Base-by-base conservation (phyloP, 1,140 invertebrate species). In the Drosophila ficusphila region DNA sequence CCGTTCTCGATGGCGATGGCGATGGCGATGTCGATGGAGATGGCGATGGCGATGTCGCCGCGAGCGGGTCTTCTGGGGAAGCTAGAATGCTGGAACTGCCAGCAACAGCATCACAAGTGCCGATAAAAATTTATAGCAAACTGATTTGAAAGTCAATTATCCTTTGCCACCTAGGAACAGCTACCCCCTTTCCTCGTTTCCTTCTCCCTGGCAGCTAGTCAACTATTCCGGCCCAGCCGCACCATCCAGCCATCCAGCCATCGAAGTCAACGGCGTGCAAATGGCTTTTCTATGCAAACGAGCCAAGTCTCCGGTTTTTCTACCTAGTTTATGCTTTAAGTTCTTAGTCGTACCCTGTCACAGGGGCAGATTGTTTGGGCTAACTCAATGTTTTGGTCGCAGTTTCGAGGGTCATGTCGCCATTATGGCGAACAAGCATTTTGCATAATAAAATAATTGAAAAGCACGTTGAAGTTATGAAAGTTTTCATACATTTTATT, bases 131-230 rank as follows among this genome's bases (percentile, higher is more conserved):
- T 90, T 90, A 90, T 89, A 83, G 82, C 89, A 90, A 90, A 90
- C 88, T 90, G 88, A 90, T 90, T 90, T 90, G 88, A 90, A 90
- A 90, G 89, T 90, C 88, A 90, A 90, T 90, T 90, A 90, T 90
- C 88, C 79, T 76, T 79, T 72, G 73, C 57, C 67, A 49, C 70
- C 58, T 56, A 46, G 54, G 19, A 51, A 51, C 48, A 39, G 42
- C 53, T 25, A 34, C 46, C 54, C 16, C 11, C 25, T 2, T 12
- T 7, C 36, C 29, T 3, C 38, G 44, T 16, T 3, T 47, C 27
- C 36, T 34, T 19, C 29, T 38, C 27, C 8, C 29, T 47, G 33
- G 34, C 18, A 65, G 74, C 68, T 36, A 76, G 57, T 39, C 48
- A 81, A 81, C 77, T 79, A 81, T 79, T 79, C 44, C 21, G 49